Conservation (phyloP, 2,888 invertebrate genomes). For the Leptarthrus brevirostris region DNA sequence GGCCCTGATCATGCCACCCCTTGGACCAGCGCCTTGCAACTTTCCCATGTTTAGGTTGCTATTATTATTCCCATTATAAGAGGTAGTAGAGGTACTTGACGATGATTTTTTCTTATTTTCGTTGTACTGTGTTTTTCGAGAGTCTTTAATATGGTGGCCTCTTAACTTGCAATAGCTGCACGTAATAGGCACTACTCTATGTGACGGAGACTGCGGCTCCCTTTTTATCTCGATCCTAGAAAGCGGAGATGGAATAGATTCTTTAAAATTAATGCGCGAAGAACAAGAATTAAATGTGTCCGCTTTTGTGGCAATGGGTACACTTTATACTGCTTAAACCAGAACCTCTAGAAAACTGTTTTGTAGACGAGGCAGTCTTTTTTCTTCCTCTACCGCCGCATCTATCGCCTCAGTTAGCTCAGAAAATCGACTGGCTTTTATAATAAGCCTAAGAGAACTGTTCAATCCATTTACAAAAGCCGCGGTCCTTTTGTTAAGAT, state of each 20-base stretch:
- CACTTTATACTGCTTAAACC: no score
- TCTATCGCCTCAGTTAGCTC: constrained; percentile 24
- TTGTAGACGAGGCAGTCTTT: background rate
- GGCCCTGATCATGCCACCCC: no score
- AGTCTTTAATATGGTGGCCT: background rate
- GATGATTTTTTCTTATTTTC: background rate
- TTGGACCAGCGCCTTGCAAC: no score
- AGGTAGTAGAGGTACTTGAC: no score
- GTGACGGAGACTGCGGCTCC: background rate
- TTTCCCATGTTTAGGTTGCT: no score
- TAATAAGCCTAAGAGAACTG: constrained; percentile 11
- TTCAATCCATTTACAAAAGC: constrained; percentile 24
- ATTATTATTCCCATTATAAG: no score
- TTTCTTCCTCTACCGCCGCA: constrained; percentile 39
- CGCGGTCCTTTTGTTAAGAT: constrained; percentile 10
- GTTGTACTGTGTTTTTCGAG: background rate
- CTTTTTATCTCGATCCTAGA: background rate
- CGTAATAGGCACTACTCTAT: background rate
- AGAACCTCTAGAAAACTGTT: no score
- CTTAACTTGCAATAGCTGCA: background rate
- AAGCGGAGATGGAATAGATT: background rate
- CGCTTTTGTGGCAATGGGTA: no score
- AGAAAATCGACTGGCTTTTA: constrained; percentile 34
- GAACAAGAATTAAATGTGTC: no score
- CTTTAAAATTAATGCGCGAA: no score